Evolutionary conservation across 2,797 vertebrate species (phyloP).

Genomic region (Pseudochirops corinnae): DNA sequence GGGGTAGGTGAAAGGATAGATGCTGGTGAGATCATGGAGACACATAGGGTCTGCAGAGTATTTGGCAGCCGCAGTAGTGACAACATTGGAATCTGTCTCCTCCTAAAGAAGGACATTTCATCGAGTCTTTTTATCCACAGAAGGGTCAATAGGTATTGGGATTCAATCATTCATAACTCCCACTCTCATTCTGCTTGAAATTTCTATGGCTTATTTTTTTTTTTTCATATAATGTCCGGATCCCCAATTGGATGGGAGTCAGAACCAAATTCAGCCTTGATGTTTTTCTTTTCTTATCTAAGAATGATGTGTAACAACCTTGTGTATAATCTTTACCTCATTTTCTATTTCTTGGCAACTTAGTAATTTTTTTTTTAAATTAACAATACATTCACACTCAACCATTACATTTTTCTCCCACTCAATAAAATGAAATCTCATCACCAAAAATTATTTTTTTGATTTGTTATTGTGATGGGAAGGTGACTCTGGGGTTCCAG

Average conservation of each 20-base stretch:
- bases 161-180: neutral
- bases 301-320: neutral
- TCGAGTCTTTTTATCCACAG: neutral
- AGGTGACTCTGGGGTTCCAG: neutral
- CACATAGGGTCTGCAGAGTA: neutral
- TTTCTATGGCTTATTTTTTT: neutral
- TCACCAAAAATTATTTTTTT: neutral
- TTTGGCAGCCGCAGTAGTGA: neutral
- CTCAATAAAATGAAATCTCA: neutral
- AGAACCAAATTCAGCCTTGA: neutral
- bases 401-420: neutral
- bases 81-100: neutral
- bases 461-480: neutral
- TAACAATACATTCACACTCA: neutral
- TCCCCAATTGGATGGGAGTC: neutral
- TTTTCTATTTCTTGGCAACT: neutral
- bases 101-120: neutral
- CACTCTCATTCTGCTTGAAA: neutral
- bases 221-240: neutral
- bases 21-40: neutral
- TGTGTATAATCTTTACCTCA: neutral
- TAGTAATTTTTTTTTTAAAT: neutral
- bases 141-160: neutral
- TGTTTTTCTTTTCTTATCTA: neutral
- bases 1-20: neutral